Conservation (phyloP, 2,888 invertebrate species). For the Drepanosiphum platanoidis region DNA sequence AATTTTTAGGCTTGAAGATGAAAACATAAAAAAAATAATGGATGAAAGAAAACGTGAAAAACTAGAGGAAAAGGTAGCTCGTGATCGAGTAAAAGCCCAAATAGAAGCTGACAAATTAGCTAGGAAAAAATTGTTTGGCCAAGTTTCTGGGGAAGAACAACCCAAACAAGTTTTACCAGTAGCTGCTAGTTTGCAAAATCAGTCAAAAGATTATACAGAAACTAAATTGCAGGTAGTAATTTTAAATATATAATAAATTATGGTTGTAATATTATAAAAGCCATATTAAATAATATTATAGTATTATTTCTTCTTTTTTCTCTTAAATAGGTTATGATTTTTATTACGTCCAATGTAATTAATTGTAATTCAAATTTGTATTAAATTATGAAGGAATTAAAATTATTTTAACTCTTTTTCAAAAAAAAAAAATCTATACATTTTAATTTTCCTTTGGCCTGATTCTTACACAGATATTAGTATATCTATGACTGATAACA, state of each 20-base stretch:
- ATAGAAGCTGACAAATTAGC: slow-evolving; percentile 92
- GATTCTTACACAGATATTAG: too few species aligned
- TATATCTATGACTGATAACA: neutral
- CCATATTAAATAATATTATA: too few species aligned
- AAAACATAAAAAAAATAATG: slow-evolving; percentile 86
- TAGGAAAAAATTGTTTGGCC: slow-evolving; percentile 73
- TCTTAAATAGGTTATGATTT: neutral
- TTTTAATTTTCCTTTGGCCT: too few species aligned
- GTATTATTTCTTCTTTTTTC: too few species aligned
- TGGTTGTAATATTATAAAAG: too few species aligned
- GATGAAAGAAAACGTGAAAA: slow-evolving; percentile 89
- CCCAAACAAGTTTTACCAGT: slow-evolving; percentile 66
- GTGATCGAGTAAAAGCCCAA: slow-evolving; percentile 85
- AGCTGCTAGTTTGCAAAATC: slow-evolving; percentile 66
- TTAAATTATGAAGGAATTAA: too few species aligned
- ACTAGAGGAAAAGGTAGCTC: slow-evolving; percentile 84
- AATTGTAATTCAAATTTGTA: too few species aligned
- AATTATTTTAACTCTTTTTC: too few species aligned
- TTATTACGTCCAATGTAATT: neutral
- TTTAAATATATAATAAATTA: neutral
- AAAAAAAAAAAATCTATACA: too few species aligned
- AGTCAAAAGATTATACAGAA: slow-evolving; percentile 74
- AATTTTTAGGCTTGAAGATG: slow-evolving; percentile 74
- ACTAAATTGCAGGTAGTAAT: slow-evolving; percentile 74
- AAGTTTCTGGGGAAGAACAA: slow-evolving; percentile 63